Evolutionary conservation across 2,113 vertebrate species (phyloP), one percentile per base, ranked within the genome.

Genomic region (Calonectris borealis): DNA sequence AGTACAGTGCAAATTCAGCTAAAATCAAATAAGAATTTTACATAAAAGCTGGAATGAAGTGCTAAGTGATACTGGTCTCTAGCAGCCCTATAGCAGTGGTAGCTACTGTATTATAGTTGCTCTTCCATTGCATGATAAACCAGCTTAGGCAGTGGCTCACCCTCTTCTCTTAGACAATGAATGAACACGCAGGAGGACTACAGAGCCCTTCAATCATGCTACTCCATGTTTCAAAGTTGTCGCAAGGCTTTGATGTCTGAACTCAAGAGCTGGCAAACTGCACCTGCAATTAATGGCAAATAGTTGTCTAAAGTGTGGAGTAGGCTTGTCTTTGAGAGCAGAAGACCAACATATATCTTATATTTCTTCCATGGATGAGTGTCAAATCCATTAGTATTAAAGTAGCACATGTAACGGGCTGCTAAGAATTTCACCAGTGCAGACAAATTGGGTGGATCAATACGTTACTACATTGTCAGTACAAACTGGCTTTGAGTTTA

Each of bases 301-400:
- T 46, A 68, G 19, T 38, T 58, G 10, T 60, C 42, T 73, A 2
- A 86, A 71, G 16, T 25, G 46, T 44, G 34, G 21, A 73, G 21
- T 5, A 40, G 40, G 21, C 8, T 70, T 72, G 42, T 52, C 58
- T 88, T 68, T 24, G 34, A 89, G 19, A 80, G 16, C 26, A 91
- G 54, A 75, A 94, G 82, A 40, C 6, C 22, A 52, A 58, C 7
- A 31, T 21, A 24, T 16, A 72, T 46, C 13, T 46, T 48, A 38
- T 48, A 83, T 73, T 93, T 91, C 46, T 66, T 91, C 36, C 22
- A 36, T 13, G 16, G 70, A 21, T 65, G 22, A 61, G 22, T 83
- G 60, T 91, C 77, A 83, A 75, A 93, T 68, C 34, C 42, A 91
- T 91, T 91, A 94, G 49, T 83, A 49, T 73, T 73, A 77, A 86